phyloP scores from a whole-genome alignment of 1,140 invertebrate species.

The Zophobas morio region DNA sequence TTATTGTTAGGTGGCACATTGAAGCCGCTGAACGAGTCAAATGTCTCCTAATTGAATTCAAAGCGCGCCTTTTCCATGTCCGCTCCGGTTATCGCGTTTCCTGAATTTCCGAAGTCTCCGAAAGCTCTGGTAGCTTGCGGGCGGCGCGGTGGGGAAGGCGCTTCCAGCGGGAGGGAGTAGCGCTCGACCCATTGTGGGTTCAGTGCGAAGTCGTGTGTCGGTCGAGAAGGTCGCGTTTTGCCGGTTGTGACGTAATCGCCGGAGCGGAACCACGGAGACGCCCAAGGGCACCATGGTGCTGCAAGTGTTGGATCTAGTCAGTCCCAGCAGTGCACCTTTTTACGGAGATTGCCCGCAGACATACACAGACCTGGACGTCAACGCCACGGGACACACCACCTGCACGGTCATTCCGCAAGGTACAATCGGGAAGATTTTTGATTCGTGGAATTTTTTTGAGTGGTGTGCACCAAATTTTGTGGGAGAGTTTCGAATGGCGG shows the following conservation, averaged over 20 bases:
- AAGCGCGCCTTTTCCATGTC: background rate
- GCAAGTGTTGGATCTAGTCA: slow-evolving; percentile 67
- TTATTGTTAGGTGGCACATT: too few relatives aligned
- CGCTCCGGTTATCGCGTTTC: slow-evolving; percentile 29
- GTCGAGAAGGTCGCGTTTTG: slow-evolving; percentile 37
- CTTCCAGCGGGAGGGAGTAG: slow-evolving; percentile 24
- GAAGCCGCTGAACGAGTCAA: too few relatives aligned
- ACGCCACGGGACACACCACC: slow-evolving; percentile 64
- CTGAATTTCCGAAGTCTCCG: slow-evolving; percentile 13
- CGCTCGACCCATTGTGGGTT: slow-evolving; percentile 1
- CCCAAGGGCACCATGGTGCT: slow-evolving; percentile 66
- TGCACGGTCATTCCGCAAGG: slow-evolving; percentile 67
- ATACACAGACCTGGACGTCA: slow-evolving; percentile 66
- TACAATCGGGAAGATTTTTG: slow-evolving; percentile 10
- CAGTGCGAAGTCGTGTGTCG: slow-evolving; percentile 47
- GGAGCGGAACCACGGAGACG: slow-evolving; percentile 62
- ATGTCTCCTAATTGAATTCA: too few relatives aligned
- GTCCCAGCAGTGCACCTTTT: slow-evolving; percentile 64
- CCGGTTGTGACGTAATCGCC: slow-evolving; percentile 61
- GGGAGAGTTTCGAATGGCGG: too few relatives aligned
- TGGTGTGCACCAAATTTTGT: too few relatives aligned
- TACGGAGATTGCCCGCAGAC: slow-evolving; percentile 66
- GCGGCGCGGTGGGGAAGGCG: background rate
- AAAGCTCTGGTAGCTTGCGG: background rate
- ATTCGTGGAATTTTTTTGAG: too few relatives aligned